phyloP scores from a whole-genome alignment of 2,113 vertebrate genomes.

The Indri indri region DNA sequence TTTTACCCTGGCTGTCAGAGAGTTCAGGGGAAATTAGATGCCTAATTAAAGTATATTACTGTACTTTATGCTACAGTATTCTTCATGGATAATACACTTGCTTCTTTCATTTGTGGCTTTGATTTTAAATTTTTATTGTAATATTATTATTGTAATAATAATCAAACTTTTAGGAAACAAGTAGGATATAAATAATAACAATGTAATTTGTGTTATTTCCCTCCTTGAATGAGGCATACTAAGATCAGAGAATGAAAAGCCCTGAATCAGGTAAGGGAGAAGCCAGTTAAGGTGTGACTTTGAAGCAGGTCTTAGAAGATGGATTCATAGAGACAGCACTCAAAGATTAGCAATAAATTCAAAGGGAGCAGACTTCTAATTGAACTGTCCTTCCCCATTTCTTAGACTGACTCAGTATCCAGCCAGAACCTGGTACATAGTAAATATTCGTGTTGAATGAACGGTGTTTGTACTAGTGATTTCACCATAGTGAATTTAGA shows the following conservation, averaged over 20 bases:
- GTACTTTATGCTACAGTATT: background rate
- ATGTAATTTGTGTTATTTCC: background rate
- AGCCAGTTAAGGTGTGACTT: background rate
- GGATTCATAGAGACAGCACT: background rate
- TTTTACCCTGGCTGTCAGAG: background rate
- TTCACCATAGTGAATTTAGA: background rate
- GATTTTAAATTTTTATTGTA: constrained; percentile 32
- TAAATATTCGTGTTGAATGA: background rate
- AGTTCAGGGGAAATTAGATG: background rate
- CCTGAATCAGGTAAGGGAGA: background rate
- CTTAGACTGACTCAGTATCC: background rate
- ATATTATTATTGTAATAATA: background rate
- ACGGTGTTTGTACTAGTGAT: background rate
- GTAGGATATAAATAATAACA: constrained; percentile 17
- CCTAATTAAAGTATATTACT: background rate
- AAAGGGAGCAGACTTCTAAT: background rate
- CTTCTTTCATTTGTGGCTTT: constrained; percentile 10
- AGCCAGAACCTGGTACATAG: background rate
- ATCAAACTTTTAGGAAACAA: constrained; percentile 16
- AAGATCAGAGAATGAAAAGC: background rate
- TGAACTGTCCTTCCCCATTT: background rate
- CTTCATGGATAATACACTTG: background rate
- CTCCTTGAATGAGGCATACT: background rate
- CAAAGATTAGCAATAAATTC: constrained; percentile 13
- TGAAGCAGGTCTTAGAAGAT: background rate